Percentiles rank a stretch among this genome's conserved stretches.
Evolutionary conservation across 1,140 invertebrate species (phyloP).

Genomic region (Ditylenchus dipsaci): DNA sequence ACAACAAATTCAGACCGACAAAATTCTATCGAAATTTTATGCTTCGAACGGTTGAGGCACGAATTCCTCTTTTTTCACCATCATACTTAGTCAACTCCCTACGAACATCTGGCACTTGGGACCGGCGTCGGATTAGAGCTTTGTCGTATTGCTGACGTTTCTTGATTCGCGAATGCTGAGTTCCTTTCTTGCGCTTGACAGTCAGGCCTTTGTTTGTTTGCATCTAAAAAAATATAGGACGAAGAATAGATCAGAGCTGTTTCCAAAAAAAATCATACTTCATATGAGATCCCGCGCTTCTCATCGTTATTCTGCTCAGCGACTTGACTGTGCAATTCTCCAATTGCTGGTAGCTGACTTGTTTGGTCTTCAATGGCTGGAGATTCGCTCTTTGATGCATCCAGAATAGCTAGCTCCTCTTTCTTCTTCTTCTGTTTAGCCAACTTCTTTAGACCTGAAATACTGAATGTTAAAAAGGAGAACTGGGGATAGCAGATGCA

Average conservation of each 20-base stretch:
- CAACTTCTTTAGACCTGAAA: too few relatives aligned
- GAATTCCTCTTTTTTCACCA: slow-evolving; percentile 38
- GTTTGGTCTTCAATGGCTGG: too few relatives aligned
- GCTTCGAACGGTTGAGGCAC: slow-evolving; percentile 20
- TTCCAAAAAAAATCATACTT: not conserved
- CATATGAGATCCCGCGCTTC: not conserved
- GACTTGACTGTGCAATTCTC: too few relatives aligned
- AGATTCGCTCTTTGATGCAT: too few relatives aligned
- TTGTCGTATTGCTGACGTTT: slow-evolving; percentile 34
- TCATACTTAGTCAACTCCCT: slow-evolving; percentile 28
- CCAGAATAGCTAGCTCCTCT: too few relatives aligned
- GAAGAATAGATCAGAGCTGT: not conserved
- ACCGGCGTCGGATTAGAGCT: slow-evolving; percentile 30
- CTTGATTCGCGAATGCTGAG: slow-evolving; percentile 33
- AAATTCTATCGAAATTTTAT: slow-evolving; percentile 28
- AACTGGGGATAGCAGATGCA: too few relatives aligned
- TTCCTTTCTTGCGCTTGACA: slow-evolving; percentile 14
- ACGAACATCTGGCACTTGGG: slow-evolving; percentile 32
- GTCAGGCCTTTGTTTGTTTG: slow-evolving; percentile 7
- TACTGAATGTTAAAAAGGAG: too few relatives aligned
- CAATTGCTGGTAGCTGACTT: too few relatives aligned
- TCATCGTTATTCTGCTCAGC: not conserved
- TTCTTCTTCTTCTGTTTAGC: too few relatives aligned
- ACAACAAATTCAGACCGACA: not conserved
- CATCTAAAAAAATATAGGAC: not conserved